phyloP scores from a whole-genome alignment of 2,888 invertebrate genomes.

The Drosophila leonis region DNA sequence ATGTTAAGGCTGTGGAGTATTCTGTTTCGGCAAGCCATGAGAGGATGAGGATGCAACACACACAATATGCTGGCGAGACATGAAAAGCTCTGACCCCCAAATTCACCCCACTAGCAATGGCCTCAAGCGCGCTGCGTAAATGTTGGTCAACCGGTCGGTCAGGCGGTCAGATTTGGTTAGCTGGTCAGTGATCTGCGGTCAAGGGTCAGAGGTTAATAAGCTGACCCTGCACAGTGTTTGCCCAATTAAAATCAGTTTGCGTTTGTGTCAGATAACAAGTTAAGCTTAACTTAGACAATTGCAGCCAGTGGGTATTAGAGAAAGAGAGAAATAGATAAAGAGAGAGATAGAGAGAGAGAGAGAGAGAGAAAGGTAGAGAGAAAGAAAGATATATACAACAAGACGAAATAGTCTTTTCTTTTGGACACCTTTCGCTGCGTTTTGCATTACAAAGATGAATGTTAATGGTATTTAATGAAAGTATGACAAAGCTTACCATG shows the following conservation, averaged over 20 bases:
- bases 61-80: slow-evolving; percentile 61
- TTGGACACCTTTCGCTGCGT: slow-evolving; percentile 25
- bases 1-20: slow-evolving; percentile 39
- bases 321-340: slow-evolving; percentile 24
- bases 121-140: slow-evolving; percentile 19
- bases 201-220: slow-evolving; percentile 35
- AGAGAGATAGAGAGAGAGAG: slow-evolving; percentile 26
- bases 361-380: slow-evolving; percentile 16
- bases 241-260: slow-evolving; percentile 11
- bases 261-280: slow-evolving; percentile 32
- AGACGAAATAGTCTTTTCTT: slow-evolving; percentile 17
- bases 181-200: slow-evolving; percentile 4
- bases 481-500: slow-evolving; percentile 85
- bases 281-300: slow-evolving; percentile 29
- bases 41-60: slow-evolving; percentile 69
- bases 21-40: slow-evolving; percentile 49
- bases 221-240: slow-evolving; percentile 22
- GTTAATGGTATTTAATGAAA: slow-evolving; percentile 85
- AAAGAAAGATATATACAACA: slow-evolving; percentile 27
- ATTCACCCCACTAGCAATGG: slow-evolving; percentile 8
- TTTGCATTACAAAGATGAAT: slow-evolving; percentile 69
- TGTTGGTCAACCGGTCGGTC: slow-evolving; percentile 46
- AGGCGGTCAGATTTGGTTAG: neutral
- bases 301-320: neutral
- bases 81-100: slow-evolving; percentile 28